Percentiles rank a stretch among this genome's conserved stretches.
Conservation (phyloP, 2,888 invertebrate genomes). For the Crepidodera aurea region DNA sequence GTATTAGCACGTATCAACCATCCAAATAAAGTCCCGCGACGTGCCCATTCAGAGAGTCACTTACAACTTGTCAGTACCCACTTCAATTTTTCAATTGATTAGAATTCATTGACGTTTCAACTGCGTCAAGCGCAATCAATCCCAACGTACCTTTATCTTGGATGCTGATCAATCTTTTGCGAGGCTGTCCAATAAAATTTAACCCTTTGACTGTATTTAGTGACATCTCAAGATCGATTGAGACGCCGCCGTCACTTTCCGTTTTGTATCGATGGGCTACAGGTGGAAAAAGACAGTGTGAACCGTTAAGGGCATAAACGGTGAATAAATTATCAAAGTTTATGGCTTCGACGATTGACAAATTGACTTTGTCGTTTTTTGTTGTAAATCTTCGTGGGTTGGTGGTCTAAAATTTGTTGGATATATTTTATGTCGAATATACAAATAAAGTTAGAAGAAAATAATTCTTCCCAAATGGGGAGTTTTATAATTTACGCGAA, state of each 20-base stretch:
- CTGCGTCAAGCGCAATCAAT: conserved; percentile 50
- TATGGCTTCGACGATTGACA: conserved; percentile 4
- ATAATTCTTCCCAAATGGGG: too few species aligned
- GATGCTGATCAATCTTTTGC: conserved; percentile 44
- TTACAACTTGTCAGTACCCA: conserved; percentile 46
- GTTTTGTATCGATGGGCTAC: conserved; percentile 26
- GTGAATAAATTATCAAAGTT: conserved; percentile 18
- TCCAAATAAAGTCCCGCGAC: conserved; percentile 20
- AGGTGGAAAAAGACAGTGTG: conserved; percentile 14
- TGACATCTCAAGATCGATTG: conserved; percentile 43
- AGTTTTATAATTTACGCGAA: too few species aligned
- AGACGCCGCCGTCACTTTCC: conserved; percentile 43
- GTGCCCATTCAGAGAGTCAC: conserved; percentile 37
- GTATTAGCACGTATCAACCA: conserved; percentile 13
- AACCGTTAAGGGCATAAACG: conserved; percentile 15
- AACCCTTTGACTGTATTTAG: conserved; percentile 43
- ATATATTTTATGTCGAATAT: too few species aligned
- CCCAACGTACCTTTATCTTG: conserved; percentile 41
- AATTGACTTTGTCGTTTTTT: too few species aligned
- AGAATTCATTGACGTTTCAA: conserved; percentile 44
- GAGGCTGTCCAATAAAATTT: conserved; percentile 47
- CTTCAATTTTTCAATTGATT: conserved; percentile 47
- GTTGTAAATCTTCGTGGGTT: too few species aligned
- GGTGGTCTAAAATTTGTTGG: too few species aligned
- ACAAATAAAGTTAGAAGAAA: too few species aligned